Conservation (phyloP, 2,113 vertebrate genomes). For the Cebidichthys violaceus region DNA sequence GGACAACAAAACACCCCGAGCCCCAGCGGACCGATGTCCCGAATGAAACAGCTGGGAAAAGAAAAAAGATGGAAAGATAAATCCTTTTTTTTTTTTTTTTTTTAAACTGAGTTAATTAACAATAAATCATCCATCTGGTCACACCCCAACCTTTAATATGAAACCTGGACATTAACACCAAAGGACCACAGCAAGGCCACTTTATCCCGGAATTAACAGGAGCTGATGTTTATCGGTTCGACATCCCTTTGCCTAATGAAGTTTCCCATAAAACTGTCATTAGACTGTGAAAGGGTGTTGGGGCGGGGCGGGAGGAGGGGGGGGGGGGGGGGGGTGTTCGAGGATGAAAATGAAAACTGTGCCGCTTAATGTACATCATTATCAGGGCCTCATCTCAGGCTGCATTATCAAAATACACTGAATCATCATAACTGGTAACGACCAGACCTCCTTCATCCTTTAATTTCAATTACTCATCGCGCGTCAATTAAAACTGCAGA, state of each 20-base stretch:
- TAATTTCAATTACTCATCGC: conserved; percentile 61
- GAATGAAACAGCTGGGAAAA: not conserved
- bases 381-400: conserved; percentile 67
- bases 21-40: not conserved
- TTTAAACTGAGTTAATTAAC: conserved; percentile 60
- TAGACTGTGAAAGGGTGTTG: conserved; percentile 51
- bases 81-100: too few relatives aligned
- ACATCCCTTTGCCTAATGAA: conserved; percentile 75
- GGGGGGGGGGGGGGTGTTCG: conserved; percentile 1
- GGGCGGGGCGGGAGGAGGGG: not conserved
- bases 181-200: conserved; percentile 38
- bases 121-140: conserved; percentile 53
- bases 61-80: conserved; percentile 37
- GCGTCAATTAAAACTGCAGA: conserved; percentile 61
- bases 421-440: conserved; percentile 75
- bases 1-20: conserved; percentile 26
- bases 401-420: conserved; percentile 76
- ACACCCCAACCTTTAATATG: conserved; percentile 29
- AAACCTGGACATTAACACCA: conserved; percentile 27
- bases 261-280: conserved; percentile 81
- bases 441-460: conserved; percentile 52
- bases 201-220: conserved; percentile 65
- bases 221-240: conserved; percentile 69
- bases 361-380: conserved; percentile 76
- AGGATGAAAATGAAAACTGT: conserved; percentile 67